phyloP scores from a whole-genome alignment of 2,797 vertebrate species.

The Microchirus variegatus region DNA sequence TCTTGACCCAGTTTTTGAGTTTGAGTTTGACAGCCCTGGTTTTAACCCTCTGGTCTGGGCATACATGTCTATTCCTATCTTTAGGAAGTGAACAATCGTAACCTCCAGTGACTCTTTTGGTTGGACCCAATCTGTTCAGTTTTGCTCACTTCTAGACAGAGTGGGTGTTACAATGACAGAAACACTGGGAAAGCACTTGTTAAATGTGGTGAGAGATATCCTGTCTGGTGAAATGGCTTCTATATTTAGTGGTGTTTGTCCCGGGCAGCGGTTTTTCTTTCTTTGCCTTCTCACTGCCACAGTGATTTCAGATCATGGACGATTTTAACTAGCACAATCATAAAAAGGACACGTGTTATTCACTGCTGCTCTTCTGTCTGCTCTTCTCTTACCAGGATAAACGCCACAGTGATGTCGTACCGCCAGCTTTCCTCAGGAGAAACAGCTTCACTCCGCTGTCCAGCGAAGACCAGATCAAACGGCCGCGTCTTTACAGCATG shows the following conservation, averaged over 20 bases:
- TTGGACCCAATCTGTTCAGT: neutral
- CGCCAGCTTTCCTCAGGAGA: slow-evolving; percentile 84
- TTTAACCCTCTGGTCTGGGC: too few relatives aligned
- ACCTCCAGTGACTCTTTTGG: neutral
- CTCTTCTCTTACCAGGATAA: slow-evolving; percentile 73
- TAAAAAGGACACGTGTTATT: neutral
- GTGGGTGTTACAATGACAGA: slow-evolving; percentile 45
- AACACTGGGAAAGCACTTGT: slow-evolving; percentile 31
- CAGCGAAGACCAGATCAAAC: slow-evolving; percentile 87
- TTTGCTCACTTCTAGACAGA: slow-evolving; percentile 33
- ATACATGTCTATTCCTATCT: too few relatives aligned
- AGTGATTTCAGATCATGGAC: neutral
- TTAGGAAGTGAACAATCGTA: too few relatives aligned
- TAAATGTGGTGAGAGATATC: slow-evolving; percentile 35
- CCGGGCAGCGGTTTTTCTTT: slow-evolving; percentile 8
- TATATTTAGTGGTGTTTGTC: slow-evolving; percentile 31
- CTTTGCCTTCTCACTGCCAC: neutral
- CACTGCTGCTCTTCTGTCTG: slow-evolving; percentile 15
- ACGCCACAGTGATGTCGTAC: slow-evolving; percentile 54
- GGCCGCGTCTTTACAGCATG: slow-evolving; percentile 89
- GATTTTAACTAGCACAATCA: neutral
- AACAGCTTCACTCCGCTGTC: slow-evolving; percentile 95
- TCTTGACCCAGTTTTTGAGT: too few relatives aligned
- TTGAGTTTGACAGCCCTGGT: too few relatives aligned
- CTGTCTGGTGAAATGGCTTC: slow-evolving; percentile 26